Base-by-base conservation (phyloP, 2,888 invertebrate genomes). In the Orthosia incerta region DNA sequence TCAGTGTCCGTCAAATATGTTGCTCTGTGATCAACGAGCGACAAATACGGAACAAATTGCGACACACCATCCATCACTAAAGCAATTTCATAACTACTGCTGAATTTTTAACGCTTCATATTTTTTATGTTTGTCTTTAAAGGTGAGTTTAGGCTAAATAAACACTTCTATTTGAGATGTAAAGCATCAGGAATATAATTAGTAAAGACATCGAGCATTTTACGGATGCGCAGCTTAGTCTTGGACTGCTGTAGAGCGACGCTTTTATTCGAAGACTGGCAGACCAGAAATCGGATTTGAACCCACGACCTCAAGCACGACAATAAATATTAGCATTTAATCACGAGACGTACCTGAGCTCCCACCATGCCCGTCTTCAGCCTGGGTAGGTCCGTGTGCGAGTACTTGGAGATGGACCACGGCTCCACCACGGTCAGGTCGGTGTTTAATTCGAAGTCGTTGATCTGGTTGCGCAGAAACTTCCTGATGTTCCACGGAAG, bases 401-500 rank as follows among this genome's bases (percentile, higher is more conserved):
- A 97, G 95, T 97, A 97, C 86, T 97, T 97, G 88, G 97, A 97
- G 88, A 96, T 97, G 69, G 97, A 97, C 97, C 97, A 97, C 0
- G 97, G 97, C 68, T 96, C 95, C 73, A 97, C 96, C 50, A 95
- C 89, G 0, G 97, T 97, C 67, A 97, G 91, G 85, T 97, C 97
- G 15, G 96, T 97, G 89, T 97, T 96, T 88, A 97, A 94, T 70
- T 97, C 97, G 72, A 97, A 97, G 57, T 97, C 97, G 74, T 97
- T 96, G 90, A 97, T 97, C 89, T 97, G 97, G 92, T 98, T 98
- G 89, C 97, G 97, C 0, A 97, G 96, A 88, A 98, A 98, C 91
- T 97, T 98, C 76, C 97, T 94, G 80, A 98, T 97, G 93, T 98
- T 98, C 97, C 98, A 98, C 1, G 98, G 97, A 45, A 98, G 93